Percentiles rank a stretch among this genome's conserved stretches.
Conservation (phyloP, 1,140 invertebrate species). For the Hetaerina americana region DNA sequence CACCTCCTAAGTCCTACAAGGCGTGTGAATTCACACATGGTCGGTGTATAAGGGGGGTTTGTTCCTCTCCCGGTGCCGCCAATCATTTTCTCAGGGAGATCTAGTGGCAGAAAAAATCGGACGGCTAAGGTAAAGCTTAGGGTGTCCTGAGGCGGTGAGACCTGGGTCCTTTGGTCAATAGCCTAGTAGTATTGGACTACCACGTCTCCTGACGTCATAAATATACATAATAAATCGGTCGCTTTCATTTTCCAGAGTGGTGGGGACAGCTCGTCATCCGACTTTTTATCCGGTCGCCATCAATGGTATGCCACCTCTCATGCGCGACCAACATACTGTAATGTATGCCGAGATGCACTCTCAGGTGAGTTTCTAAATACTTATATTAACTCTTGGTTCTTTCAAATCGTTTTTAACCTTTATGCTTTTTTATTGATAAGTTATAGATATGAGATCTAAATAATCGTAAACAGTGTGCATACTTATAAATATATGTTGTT, state of each 20-base stretch:
- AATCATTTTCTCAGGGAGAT: too few species aligned
- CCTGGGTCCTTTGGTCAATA: too few species aligned
- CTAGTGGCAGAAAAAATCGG: too few species aligned
- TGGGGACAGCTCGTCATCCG: conserved; percentile 22
- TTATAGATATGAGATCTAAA: not conserved
- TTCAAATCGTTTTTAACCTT: not conserved
- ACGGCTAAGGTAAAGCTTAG: too few species aligned
- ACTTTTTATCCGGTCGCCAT: conserved; percentile 76
- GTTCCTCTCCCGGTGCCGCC: too few species aligned
- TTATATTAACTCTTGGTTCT: not conserved
- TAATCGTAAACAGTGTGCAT: not conserved
- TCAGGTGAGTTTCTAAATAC: conserved; percentile 36
- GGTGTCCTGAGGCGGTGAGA: too few species aligned
- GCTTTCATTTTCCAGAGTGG: not conserved
- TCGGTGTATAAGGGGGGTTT: too few species aligned
- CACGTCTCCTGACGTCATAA: too few species aligned
- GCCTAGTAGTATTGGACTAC: too few species aligned
- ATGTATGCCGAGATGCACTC: conserved; percentile 85
- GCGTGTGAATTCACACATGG: too few species aligned
- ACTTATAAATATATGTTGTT: not conserved
- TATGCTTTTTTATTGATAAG: not conserved
- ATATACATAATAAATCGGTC: too few species aligned
- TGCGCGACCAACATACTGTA: conserved; percentile 90
- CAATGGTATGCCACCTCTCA: conserved; percentile 89
- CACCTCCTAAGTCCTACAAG: too few species aligned